Percentiles rank a stretch among this genome's conserved stretches.
Evolutionary conservation across 2,113 vertebrate genomes (phyloP).

Genomic region (Corythornis cristatus): DNA sequence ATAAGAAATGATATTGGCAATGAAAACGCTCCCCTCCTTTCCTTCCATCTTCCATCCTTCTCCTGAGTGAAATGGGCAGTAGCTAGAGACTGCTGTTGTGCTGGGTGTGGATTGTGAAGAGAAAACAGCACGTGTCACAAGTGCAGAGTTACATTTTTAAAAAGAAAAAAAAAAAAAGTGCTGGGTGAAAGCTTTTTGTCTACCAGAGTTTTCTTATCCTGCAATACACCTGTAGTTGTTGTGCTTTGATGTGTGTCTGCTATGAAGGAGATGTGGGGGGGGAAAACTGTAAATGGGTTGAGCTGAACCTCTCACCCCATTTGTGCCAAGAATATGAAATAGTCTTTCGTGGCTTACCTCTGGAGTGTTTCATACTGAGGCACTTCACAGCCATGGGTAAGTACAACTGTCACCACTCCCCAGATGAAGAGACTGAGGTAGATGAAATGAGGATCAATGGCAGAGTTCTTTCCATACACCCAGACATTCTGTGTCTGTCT

Average conservation of each 20-base stretch:
- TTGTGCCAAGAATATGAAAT: neutral
- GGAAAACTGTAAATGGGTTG: neutral
- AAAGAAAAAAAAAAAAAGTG: neutral
- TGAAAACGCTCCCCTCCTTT: neutral
- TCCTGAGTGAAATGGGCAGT: constrained; percentile 29
- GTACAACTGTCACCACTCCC: neutral
- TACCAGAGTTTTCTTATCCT: neutral
- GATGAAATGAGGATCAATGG: neutral
- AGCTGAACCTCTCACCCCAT: neutral
- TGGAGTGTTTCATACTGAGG: constrained; percentile 24
- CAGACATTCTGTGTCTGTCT: neutral
- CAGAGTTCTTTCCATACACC: neutral
- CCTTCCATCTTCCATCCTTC: neutral
- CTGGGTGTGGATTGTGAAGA: constrained; percentile 28
- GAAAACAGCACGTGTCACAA: constrained; percentile 3
- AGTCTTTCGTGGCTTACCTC: constrained; percentile 1
- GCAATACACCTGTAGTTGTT: neutral
- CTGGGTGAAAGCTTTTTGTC: constrained; percentile 35
- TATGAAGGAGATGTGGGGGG: neutral
- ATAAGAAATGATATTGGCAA: neutral
- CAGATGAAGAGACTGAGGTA: neutral
- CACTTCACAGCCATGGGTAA: constrained; percentile 38
- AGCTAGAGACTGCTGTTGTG: neutral
- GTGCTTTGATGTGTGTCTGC: constrained; percentile 31
- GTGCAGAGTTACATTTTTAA: neutral